A percentile compares a stretch with the other conserved stretches of the same genome.
phyloP scores from a whole-genome alignment of 2,888 invertebrate species.

The Caenorhabditis sp. region DNA sequence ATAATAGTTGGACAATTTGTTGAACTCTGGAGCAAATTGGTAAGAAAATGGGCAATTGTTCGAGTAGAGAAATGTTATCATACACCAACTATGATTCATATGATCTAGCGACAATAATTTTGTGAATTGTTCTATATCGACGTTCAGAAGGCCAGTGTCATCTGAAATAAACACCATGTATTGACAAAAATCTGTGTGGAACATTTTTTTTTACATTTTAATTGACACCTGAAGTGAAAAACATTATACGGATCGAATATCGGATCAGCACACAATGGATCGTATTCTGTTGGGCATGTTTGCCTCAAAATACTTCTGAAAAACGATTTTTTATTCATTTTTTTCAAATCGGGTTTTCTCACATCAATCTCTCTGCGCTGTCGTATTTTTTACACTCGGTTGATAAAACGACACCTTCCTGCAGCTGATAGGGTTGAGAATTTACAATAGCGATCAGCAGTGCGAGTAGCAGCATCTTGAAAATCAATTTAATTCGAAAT shows the following conservation, averaged over 20 bases:
- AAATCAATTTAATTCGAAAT: background rate
- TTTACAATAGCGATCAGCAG: background rate
- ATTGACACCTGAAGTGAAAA: constrained; percentile 24
- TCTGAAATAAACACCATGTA: constrained; percentile 11
- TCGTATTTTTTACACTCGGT: background rate
- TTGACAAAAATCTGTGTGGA: background rate
- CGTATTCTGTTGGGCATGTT: constrained; percentile 19
- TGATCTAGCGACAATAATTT: constrained; percentile 26
- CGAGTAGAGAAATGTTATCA: constrained; percentile 79
- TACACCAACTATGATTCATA: constrained; percentile 31
- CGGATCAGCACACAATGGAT: constrained; percentile 23
- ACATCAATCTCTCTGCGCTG: background rate
- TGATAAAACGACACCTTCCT: background rate
- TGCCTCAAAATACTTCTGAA: background rate
- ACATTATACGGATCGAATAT: constrained; percentile 18
- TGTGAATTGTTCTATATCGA: constrained; percentile 20
- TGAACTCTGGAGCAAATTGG: constrained; percentile 86
- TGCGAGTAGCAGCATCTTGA: background rate
- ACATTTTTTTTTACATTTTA: constrained; percentile 13
- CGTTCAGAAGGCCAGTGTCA: constrained; percentile 1
- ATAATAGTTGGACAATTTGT: constrained; percentile 86
- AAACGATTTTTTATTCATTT: background rate
- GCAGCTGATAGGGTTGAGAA: background rate
- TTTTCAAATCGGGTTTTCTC: background rate
- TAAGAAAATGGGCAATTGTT: constrained; percentile 89